Evolutionary conservation across 2,113 vertebrate species (phyloP).

Genomic region (Mirounga angustirostris): DNA sequence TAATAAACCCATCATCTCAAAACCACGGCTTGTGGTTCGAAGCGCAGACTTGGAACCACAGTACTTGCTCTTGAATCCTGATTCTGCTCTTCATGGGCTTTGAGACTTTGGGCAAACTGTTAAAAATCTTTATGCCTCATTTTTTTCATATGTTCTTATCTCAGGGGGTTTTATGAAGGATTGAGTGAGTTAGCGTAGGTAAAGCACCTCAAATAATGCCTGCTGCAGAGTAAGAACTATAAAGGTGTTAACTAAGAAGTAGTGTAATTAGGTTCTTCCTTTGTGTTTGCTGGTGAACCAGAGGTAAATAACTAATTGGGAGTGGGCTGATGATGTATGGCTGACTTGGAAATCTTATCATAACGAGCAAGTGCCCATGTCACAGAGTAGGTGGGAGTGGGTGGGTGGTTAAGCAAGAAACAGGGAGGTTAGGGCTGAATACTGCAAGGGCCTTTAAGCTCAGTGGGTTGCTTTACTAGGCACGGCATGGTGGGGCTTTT

Average conservation of each 20-base stretch:
- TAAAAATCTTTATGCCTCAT: slow-evolving; percentile 10
- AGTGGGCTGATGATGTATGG: not conserved
- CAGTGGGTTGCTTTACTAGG: not conserved
- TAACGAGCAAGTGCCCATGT: not conserved
- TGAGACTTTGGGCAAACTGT: slow-evolving; percentile 7
- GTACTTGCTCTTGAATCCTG: not conserved
- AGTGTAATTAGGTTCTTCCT: not conserved
- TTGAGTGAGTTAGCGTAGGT: slow-evolving; percentile 29
- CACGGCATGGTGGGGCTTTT: not conserved
- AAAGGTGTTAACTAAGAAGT: slow-evolving; percentile 36
- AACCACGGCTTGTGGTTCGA: slow-evolving; percentile 22
- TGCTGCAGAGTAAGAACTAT: not conserved
- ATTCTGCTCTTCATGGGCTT: not conserved
- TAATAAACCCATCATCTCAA: slow-evolving; percentile 63
- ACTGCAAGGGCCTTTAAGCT: not conserved
- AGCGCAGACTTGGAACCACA: not conserved
- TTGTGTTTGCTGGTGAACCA: slow-evolving; percentile 21
- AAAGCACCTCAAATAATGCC: not conserved
- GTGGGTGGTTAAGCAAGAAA: not conserved
- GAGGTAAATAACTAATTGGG: not conserved
- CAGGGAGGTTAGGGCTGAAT: not conserved
- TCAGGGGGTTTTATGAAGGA: slow-evolving; percentile 9
- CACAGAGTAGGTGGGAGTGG: not conserved
- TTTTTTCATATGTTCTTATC: not conserved
- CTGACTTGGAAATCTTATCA: slow-evolving; percentile 13